A percentile compares a stretch with the other conserved stretches of the same genome.
Evolutionary conservation across 1,140 invertebrate species (phyloP).

Genomic region (Paralvinella palmiformis): DNA sequence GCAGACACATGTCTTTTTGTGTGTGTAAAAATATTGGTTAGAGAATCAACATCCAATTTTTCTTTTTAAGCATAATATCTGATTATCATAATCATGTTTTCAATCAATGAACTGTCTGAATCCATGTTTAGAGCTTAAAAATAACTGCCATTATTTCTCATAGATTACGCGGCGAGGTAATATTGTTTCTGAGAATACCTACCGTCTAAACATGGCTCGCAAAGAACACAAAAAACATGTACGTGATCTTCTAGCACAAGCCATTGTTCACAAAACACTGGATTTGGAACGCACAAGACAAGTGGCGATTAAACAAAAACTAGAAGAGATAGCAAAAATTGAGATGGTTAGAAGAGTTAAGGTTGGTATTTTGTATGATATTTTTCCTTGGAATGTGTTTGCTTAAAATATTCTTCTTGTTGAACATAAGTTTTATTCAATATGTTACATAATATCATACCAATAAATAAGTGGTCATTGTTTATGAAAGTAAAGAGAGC

Average conservation of each 20-base stretch:
- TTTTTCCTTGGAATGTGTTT: too few relatives aligned
- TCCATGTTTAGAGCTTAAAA: too few relatives aligned
- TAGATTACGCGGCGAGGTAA: conserved; percentile 41
- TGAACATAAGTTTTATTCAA: too few relatives aligned
- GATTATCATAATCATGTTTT: neutral
- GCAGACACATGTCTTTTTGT: too few relatives aligned
- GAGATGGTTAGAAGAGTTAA: conserved; percentile 44
- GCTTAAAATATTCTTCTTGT: too few relatives aligned
- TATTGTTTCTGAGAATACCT: conserved; percentile 43
- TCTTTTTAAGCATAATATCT: neutral
- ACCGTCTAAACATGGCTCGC: conserved; percentile 42
- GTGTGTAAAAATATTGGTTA: too few relatives aligned
- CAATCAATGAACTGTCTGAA: too few relatives aligned
- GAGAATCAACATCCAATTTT: neutral
- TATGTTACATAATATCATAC: too few relatives aligned
- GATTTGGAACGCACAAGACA: conserved; percentile 45
- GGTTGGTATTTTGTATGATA: too few relatives aligned
- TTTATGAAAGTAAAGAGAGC: too few relatives aligned
- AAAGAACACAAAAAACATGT: conserved; percentile 47
- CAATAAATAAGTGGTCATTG: too few relatives aligned
- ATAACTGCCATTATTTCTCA: too few relatives aligned
- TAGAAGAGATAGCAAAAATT: conserved; percentile 48
- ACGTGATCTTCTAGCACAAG: conserved; percentile 45
- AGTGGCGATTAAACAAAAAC: conserved; percentile 40
- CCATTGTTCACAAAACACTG: conserved; percentile 48